Conservation (phyloP, 2,113 vertebrate species). For the Perognathus longimembris region DNA sequence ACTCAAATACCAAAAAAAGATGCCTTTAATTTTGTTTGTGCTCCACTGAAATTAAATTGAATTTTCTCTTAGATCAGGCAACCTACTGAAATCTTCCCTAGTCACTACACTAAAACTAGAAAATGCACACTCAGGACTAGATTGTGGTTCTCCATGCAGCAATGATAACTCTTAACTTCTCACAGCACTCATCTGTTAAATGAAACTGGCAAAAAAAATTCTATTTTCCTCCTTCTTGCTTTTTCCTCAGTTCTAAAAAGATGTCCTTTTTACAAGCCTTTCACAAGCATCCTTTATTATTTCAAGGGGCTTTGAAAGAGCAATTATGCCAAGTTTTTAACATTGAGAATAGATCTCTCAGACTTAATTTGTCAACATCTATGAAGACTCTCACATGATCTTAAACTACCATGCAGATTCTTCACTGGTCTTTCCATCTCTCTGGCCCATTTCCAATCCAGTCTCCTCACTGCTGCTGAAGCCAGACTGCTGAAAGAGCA, state of each 20-base stretch:
- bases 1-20: neutral
- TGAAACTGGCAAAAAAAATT: neutral
- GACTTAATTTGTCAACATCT: neutral
- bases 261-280: neutral
- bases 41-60: slow-evolving; percentile 8
- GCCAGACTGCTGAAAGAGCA: slow-evolving; percentile 14
- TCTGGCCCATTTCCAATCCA: neutral
- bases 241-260: slow-evolving; percentile 6
- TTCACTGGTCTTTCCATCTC: neutral
- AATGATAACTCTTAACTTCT: neutral
- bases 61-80: too few species aligned
- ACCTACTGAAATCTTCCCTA: neutral
- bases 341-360: neutral
- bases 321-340: neutral
- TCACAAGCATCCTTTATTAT: neutral
- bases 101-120: neutral
- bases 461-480: neutral
- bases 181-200: neutral
- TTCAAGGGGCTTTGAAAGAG: neutral
- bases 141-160: neutral
- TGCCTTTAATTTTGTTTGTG: neutral
- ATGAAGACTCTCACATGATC: neutral
- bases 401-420: neutral
- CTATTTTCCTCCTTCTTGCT: neutral
- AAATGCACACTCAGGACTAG: neutral